These are phyloP conservation scores for Nomada ferruginata DNA, from an alignment of 2,888 invertebrate species.

Conservation along the genomic window DNA sequence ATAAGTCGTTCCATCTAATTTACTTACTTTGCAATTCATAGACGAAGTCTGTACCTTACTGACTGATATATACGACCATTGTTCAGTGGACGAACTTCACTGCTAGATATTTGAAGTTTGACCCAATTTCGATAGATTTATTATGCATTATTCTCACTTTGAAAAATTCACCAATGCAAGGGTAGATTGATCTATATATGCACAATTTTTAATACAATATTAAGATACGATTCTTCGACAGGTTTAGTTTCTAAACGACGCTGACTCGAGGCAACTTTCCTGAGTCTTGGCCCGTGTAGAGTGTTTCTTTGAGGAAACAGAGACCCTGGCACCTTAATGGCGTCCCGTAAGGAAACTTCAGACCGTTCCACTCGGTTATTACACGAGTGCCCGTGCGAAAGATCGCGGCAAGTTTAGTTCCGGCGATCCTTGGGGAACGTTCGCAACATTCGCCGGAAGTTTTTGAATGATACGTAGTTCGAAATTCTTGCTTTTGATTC, in stretches of 20 bases:
- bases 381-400: constrained; percentile 33
- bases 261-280: constrained; percentile 59
- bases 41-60: constrained; percentile 36
- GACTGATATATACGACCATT: constrained; percentile 70
- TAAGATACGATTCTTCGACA: constrained; percentile 53
- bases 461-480: not conserved
- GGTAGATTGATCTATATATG: constrained; percentile 33
- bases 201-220: constrained; percentile 72
- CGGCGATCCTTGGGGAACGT: not conserved
- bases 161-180: constrained; percentile 52
- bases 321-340: constrained; percentile 55
- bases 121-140: constrained; percentile 44
- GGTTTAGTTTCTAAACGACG: constrained; percentile 18
- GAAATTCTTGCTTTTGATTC: too few relatives aligned
- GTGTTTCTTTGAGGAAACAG: constrained; percentile 27
- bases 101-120: constrained; percentile 58
- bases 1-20: constrained; percentile 59
- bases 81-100: constrained; percentile 64
- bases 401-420: constrained; percentile 25
- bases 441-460: constrained; percentile 12
- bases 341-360: constrained; percentile 49
- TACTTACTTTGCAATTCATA: constrained; percentile 68
- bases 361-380: constrained; percentile 44
- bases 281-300: constrained; percentile 34
- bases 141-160: not conserved